A percentile compares a stretch with the other conserved stretches of the same genome.
Evolutionary conservation across 2,113 vertebrate genomes (phyloP).

Genomic region (Leiothrix lutea): DNA sequence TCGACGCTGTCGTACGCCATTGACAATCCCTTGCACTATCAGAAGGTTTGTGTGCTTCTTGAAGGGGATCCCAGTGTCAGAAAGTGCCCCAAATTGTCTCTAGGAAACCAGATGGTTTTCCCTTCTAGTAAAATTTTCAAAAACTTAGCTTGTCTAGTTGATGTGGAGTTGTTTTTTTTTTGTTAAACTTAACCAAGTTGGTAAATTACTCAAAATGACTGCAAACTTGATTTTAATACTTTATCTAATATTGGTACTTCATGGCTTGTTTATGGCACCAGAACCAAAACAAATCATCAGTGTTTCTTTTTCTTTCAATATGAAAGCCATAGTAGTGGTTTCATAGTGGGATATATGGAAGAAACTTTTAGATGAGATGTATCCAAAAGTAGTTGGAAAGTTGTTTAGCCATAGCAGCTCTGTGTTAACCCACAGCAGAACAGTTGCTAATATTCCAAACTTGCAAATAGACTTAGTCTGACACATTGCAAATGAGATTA

Average conservation of each 20-base stretch:
- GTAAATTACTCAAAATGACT: neutral
- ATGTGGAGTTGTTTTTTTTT: neutral
- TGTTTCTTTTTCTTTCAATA: neutral
- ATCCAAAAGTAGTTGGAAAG: neutral
- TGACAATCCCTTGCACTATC: slow-evolving; percentile 99
- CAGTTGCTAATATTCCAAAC: neutral
- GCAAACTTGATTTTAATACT: neutral
- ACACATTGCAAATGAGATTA: neutral
- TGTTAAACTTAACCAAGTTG: neutral
- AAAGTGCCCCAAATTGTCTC: neutral
- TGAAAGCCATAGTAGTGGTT: neutral
- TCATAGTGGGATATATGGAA: neutral
- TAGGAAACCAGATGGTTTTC: neutral
- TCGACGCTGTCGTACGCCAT: slow-evolving; percentile 98
- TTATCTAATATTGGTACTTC: neutral
- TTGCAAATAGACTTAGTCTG: neutral
- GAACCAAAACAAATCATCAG: neutral
- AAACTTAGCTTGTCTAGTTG: neutral
- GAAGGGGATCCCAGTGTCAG: neutral
- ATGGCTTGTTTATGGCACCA: neutral
- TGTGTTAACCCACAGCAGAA: neutral
- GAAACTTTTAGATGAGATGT: neutral
- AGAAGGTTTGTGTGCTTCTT: slow-evolving; percentile 85
- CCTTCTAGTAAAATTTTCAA: neutral
- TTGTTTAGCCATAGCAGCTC: neutral